Conservation (phyloP, 2,888 invertebrate species). For the Argyresthia albistria region DNA sequence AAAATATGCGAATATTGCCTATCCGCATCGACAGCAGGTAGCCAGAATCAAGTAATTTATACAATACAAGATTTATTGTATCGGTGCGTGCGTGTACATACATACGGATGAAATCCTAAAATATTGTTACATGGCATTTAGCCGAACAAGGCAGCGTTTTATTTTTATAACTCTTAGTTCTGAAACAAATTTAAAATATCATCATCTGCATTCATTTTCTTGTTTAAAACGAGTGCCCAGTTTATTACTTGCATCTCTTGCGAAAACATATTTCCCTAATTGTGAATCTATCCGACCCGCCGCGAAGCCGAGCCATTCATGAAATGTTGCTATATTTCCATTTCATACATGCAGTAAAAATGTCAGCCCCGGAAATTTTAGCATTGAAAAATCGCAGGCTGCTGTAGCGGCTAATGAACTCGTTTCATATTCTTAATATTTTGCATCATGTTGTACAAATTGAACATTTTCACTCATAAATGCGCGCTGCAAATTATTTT, state of each 20-base stretch:
- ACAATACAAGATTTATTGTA: too few relatives aligned
- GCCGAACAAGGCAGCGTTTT: too few relatives aligned
- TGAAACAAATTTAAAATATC: neutral
- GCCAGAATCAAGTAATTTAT: too few relatives aligned
- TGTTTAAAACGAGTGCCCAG: neutral
- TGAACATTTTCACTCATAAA: slow-evolving; percentile 20
- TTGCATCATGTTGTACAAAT: slow-evolving; percentile 37
- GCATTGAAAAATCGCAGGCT: slow-evolving; percentile 50
- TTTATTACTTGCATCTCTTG: neutral
- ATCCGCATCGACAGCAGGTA: too few relatives aligned
- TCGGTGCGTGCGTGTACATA: too few relatives aligned
- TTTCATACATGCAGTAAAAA: slow-evolving; percentile 45
- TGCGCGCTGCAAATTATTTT: neutral
- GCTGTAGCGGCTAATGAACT: slow-evolving; percentile 56
- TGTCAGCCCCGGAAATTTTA: slow-evolving; percentile 43
- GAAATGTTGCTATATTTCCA: slow-evolving; percentile 17
- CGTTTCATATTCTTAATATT: slow-evolving; percentile 55
- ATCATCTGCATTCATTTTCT: neutral
- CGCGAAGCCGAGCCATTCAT: neutral
- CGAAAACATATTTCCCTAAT: neutral
- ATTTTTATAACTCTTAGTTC: too few relatives aligned
- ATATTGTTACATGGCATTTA: too few relatives aligned
- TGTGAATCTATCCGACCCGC: too few relatives aligned
- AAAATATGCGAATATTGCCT: too few relatives aligned
- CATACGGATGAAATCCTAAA: too few relatives aligned